Base-by-base conservation (phyloP, 2,888 invertebrate species). In the Cheilosia vernalis region DNA sequence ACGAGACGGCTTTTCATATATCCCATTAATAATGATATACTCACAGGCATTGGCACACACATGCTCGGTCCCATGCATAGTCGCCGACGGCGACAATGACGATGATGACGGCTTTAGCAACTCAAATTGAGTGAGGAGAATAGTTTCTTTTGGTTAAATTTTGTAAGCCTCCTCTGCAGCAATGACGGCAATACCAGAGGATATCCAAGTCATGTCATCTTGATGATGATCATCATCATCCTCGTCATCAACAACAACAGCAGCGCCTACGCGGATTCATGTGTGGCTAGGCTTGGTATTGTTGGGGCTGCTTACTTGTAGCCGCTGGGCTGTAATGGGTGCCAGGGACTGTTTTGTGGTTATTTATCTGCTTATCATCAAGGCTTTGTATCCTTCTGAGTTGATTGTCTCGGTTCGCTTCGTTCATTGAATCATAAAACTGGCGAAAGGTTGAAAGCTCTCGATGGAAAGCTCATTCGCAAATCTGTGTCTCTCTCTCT, bases 11-110 rank as follows among this genome's bases (percentile, higher is more conserved):
- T 78, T 49, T 83, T 73, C 55, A 83, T 69, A 78, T 72, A 73
- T 73, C 67, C 72, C 73, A 83, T 83, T 73, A 83, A 83, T 63
- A 64, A 55, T 66, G 66, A 76, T 76, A 67, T 60, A 60, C 72
- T 55, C 56, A 27, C 19, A 51, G 5, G 7, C 37, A 63, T 47
- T 37, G 42, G 53, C 15, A 49, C 40, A 30, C 55, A 63, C 37
- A 40, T 27, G 66, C 4, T 51, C 51, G 17, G 13, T 13, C 37
- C 17, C 13, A 53, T 66, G 42, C 13, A 42, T 37, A 40, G 40
- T 37, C 21, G 15, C 19, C 24, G 30, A 30, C 21, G 15, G 15
- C 24, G 30, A 61, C 60, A 69, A 33, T 37, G 53, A 47, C 13
- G 6, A 47, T 67, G 67, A 67, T 44, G 49, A 64, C 51, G 58